Evolutionary conservation across 2,113 vertebrate genomes (phyloP), one percentile per base, ranked within the genome.

Genomic region (Nipponia nippon): DNA sequence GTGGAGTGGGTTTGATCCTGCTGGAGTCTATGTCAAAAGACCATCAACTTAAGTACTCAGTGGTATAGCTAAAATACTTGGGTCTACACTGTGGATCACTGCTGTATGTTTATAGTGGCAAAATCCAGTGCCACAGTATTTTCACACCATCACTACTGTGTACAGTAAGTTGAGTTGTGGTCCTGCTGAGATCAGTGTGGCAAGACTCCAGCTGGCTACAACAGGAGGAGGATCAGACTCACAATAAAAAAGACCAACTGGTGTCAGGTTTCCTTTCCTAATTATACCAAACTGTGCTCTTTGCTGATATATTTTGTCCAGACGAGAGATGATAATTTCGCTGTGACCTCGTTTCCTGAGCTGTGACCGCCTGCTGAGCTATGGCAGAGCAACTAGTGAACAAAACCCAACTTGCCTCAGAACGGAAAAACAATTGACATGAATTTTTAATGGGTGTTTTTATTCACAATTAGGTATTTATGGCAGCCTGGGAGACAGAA

Each of bases 391-490:
- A 92, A 40, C 77, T 40, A n/a, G 86, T 65, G 89, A 95, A 81
- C 76, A 94, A 93, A 90, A 55, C 83, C 34, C 66, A 69, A 34
- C 58, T 91, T 86, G 71, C 75, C 67, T 90, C 25, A 38, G 66
- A 93, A 94, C 4, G 21, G 87, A 95, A 95, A 88, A 90, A 90
- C 62, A 83, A 55, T 90, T 83, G 77, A 59, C 91, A 67, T 90
- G 46, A 91, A 95, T 94, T 91, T 94, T 97, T 95, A 88, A 22
- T 72, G 42, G 25, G 12, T 62, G 46, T 17, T 95, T 96, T 90
- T 95, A 90, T 77, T 94, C 87, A 94, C 81, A 86, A 88, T 95
- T 96, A 90, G 77, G 71, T 94, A 92, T 91, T 95, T 95, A 66
- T 75, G 62, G 75, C 55, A 90, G 84, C 46, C 66, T 83, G 23